These are phyloP conservation scores for Acanthopagrus latus DNA, from an alignment of 2,797 vertebrate genomes.

Conservation along the genomic window DNA sequence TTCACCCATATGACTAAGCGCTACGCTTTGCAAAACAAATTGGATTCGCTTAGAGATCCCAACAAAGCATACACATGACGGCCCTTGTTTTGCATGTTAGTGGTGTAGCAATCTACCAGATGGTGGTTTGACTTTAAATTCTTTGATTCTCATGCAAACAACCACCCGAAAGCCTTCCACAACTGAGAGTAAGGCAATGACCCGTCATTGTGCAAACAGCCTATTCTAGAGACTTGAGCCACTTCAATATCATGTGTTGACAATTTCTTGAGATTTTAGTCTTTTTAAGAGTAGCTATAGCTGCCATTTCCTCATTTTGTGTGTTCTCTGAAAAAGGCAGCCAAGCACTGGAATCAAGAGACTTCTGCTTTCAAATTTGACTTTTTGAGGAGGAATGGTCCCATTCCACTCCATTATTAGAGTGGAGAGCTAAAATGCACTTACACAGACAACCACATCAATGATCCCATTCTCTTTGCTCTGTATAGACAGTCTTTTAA, in stretches of 20 bases:
- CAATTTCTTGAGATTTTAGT: conserved; percentile 45
- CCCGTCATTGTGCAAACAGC: conserved; percentile 37
- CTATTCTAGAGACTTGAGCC: conserved; percentile 1
- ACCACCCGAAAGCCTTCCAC: conserved; percentile 18
- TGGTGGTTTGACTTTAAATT: conserved; percentile 55
- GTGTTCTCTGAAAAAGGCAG: conserved; percentile 6
- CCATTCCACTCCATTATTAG: background rate
- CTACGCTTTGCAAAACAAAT: conserved; percentile 72
- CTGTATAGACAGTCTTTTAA: background rate
- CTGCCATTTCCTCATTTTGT: conserved; percentile 36
- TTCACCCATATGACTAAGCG: conserved; percentile 48
- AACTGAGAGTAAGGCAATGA: conserved; percentile 19
- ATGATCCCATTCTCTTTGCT: background rate
- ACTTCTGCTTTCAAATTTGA: conserved; percentile 12
- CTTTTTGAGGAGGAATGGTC: background rate
- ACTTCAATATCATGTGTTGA: conserved; percentile 36
- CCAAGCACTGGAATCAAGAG: conserved; percentile 5
- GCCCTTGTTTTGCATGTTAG: conserved; percentile 70
- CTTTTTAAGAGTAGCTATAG: conserved; percentile 36
- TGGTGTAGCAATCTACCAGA: conserved; percentile 54
- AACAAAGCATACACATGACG: conserved; percentile 47
- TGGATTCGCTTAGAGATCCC: conserved; percentile 54
- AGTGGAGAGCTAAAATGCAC: background rate
- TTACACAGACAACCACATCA: background rate
- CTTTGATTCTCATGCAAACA: conserved; percentile 63